phyloP scores from a whole-genome alignment of 2,888 invertebrate genomes.

The Euplagia quadripunctaria region DNA sequence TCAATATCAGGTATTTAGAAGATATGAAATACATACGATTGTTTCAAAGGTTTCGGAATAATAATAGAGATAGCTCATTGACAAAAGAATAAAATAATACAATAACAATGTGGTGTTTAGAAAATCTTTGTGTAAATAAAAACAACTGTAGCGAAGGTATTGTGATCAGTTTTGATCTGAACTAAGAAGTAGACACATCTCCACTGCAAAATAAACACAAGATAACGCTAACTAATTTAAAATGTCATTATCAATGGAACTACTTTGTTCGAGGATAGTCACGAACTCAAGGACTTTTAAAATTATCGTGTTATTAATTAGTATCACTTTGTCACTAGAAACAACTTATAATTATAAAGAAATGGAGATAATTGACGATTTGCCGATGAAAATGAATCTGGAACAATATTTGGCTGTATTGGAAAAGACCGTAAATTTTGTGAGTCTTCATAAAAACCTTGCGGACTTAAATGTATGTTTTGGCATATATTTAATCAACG shows the following conservation, averaged over 20 bases:
- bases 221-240: not conserved
- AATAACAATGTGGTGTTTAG: slow-evolving; percentile 42
- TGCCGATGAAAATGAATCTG: slow-evolving; percentile 51
- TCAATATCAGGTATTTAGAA: not conserved
- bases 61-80: not conserved
- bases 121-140: slow-evolving; percentile 7
- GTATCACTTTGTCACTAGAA: not conserved
- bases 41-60: not conserved
- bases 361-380: slow-evolving; percentile 21
- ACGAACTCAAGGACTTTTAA: not conserved
- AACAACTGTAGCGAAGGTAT: not conserved
- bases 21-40: not conserved
- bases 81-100: slow-evolving; percentile 1
- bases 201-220: not conserved
- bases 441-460: slow-evolving; percentile 47
- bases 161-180: slow-evolving; percentile 5
- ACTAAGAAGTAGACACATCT: slow-evolving; percentile 7
- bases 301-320: not conserved
- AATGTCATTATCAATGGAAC: not conserved
- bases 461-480: slow-evolving; percentile 65
- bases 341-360: slow-evolving; percentile 16
- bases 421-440: slow-evolving; percentile 57
- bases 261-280: not conserved
- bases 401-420: slow-evolving; percentile 56
- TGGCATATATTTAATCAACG: slow-evolving; percentile 69